These are phyloP conservation scores for Sebastolobus alascanus DNA, from an alignment of 2,797 vertebrate species.

Conservation along the genomic window DNA sequence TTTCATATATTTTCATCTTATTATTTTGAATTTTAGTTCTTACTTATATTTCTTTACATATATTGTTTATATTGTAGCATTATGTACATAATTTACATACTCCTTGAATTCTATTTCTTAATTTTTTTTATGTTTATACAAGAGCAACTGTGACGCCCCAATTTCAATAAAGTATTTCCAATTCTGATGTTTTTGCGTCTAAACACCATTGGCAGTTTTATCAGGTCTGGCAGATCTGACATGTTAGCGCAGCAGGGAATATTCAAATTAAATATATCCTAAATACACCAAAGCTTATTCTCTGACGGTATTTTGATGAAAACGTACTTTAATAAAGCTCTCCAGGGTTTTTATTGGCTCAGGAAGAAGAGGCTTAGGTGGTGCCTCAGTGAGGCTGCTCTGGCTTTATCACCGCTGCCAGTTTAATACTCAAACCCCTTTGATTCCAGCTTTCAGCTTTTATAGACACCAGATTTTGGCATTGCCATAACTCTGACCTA, in stretches of 20 bases:
- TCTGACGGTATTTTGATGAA: conserved; percentile 24
- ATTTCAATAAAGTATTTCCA: too few relatives aligned
- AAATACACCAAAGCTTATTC: conserved; percentile 23
- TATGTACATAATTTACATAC: too few relatives aligned
- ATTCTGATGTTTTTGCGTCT: neutral
- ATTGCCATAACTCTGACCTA: conserved; percentile 57
- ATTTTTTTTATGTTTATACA: too few relatives aligned
- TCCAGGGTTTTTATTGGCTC: conserved; percentile 48
- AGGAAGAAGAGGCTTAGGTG: conserved; percentile 56
- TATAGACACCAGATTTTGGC: conserved; percentile 52
- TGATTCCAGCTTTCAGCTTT: conserved; percentile 53
- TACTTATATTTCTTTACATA: too few relatives aligned
- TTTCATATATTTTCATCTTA: too few relatives aligned
- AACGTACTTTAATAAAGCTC: conserved; percentile 34
- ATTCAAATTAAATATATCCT: conserved; percentile 1
- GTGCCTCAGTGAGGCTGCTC: conserved; percentile 32
- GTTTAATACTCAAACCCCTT: conserved; percentile 52
- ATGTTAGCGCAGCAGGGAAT: neutral
- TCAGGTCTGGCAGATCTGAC: neutral
- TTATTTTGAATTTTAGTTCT: too few relatives aligned
- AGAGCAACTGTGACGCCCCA: too few relatives aligned
- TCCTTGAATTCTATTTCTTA: too few relatives aligned
- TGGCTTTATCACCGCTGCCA: conserved; percentile 48
- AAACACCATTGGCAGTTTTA: neutral
- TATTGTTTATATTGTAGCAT: too few relatives aligned